phyloP scores from a whole-genome alignment of 2,113 vertebrate genomes.

The Regulus satrapa region DNA sequence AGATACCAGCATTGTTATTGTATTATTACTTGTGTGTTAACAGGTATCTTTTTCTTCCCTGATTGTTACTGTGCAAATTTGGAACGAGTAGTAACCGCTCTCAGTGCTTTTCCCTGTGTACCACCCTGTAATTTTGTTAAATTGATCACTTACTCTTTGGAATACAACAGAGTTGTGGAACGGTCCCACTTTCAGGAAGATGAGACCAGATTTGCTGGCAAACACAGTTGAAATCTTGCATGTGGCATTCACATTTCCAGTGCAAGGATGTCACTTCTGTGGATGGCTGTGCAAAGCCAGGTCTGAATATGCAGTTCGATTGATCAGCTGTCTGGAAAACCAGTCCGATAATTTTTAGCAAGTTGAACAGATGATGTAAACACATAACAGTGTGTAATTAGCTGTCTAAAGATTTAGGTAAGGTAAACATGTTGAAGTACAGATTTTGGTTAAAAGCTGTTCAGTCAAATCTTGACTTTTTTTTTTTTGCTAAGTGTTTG shows the following conservation, averaged over 20 bases:
- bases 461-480: background rate
- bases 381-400: rapidly evolving
- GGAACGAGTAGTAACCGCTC: background rate
- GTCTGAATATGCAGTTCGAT: background rate
- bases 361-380: background rate
- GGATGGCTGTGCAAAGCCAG: background rate
- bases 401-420: background rate
- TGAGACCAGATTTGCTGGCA: background rate
- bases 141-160: background rate
- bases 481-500: background rate
- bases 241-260: background rate
- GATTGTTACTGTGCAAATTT: background rate
- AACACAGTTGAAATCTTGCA: background rate
- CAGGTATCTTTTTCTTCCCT: background rate
- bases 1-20: background rate
- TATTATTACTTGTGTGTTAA: background rate
- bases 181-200: background rate
- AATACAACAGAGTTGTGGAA: background rate
- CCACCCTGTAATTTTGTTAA: background rate
- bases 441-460: background rate
- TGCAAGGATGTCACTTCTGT: background rate
- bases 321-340: background rate
- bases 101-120: background rate
- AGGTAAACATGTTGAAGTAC: background rate
- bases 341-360: background rate